phyloP scores from a whole-genome alignment of 2,888 invertebrate species.

The Exephanes ischioxanthus region DNA sequence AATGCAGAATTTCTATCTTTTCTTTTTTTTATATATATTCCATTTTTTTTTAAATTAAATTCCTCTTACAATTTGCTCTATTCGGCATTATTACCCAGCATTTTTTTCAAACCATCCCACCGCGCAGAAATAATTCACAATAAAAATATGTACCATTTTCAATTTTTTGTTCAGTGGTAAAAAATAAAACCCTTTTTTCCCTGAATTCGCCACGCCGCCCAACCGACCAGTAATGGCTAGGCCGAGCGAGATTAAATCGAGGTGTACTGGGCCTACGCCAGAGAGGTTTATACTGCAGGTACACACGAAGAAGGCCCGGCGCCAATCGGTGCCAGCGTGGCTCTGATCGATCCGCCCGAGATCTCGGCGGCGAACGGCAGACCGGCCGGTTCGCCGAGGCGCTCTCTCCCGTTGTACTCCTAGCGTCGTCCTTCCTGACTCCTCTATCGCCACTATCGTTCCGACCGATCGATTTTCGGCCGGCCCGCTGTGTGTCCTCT shows the following conservation, averaged over 20 bases:
- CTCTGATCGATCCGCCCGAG: conserved; percentile 63
- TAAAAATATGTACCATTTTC: too few species aligned
- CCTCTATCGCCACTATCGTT: conserved; percentile 64
- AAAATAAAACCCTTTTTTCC: too few species aligned
- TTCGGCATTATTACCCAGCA: too few species aligned
- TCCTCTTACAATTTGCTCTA: too few species aligned
- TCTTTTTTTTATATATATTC: too few species aligned
- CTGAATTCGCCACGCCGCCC: too few species aligned
- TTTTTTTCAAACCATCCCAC: too few species aligned
- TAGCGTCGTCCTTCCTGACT: conserved; percentile 50
- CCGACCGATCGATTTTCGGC: conserved; percentile 69
- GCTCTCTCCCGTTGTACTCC: conserved; percentile 15
- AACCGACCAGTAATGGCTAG: not conserved
- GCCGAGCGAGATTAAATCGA: not conserved
- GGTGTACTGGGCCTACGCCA: not conserved
- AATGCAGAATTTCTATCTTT: too few species aligned
- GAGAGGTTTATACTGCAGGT: not conserved
- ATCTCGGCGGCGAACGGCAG: conserved; percentile 39
- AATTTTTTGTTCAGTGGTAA: too few species aligned
- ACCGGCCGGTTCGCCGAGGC: conserved; percentile 47
- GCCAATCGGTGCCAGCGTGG: conserved; percentile 62
- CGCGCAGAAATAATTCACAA: too few species aligned
- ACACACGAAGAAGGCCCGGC: conserved; percentile 37
- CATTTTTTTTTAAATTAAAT: too few species aligned
- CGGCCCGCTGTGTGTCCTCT: conserved; percentile 8